These are phyloP conservation scores for Pseudopleuronectes americanus DNA, from an alignment of 2,797 vertebrate species.

Conservation along the genomic window DNA sequence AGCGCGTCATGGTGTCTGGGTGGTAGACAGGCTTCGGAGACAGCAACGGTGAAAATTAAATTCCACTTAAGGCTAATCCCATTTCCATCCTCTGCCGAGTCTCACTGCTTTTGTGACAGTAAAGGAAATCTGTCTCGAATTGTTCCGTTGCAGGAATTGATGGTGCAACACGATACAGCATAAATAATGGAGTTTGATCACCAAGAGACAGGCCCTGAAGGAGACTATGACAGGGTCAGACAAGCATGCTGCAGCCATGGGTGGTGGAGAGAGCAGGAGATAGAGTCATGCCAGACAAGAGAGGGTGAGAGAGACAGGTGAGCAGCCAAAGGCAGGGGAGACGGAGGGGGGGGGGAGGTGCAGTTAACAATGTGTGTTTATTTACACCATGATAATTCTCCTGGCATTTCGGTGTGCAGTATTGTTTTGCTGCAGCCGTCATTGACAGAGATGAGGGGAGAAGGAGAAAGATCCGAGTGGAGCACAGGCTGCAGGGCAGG, in stretches of 20 bases:
- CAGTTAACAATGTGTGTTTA: slow-evolving; percentile 57
- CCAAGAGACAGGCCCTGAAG: slow-evolving; percentile 65
- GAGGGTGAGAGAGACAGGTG: slow-evolving; percentile 49
- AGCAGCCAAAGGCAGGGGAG: slow-evolving; percentile 38
- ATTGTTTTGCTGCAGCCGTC: slow-evolving; percentile 52
- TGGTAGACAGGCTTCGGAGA: slow-evolving; percentile 82
- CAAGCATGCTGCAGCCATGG: slow-evolving; percentile 61
- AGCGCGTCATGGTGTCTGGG: slow-evolving; percentile 78
- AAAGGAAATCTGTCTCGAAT: slow-evolving; percentile 82
- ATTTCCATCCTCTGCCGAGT: slow-evolving; percentile 83
- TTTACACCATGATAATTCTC: slow-evolving; percentile 69
- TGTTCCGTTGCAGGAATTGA: slow-evolving; percentile 80
- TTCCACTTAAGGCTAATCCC: slow-evolving; percentile 87
- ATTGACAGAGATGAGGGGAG: slow-evolving; percentile 40
- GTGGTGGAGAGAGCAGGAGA: slow-evolving; percentile 45
- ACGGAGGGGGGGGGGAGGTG: slow-evolving; percentile 39
- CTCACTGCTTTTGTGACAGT: slow-evolving; percentile 83
- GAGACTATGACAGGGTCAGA: slow-evolving; percentile 76
- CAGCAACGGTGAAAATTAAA: slow-evolving; percentile 86
- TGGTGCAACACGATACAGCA: slow-evolving; percentile 81
- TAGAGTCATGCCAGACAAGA: slow-evolving; percentile 25
- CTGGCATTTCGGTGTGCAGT: slow-evolving; percentile 63
- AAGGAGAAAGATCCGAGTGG: slow-evolving; percentile 43
- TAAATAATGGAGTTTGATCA: slow-evolving; percentile 82
- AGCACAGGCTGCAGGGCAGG: slow-evolving; percentile 42